phyloP scores from a whole-genome alignment of 2,888 invertebrate species.

The Saturnia japonica region DNA sequence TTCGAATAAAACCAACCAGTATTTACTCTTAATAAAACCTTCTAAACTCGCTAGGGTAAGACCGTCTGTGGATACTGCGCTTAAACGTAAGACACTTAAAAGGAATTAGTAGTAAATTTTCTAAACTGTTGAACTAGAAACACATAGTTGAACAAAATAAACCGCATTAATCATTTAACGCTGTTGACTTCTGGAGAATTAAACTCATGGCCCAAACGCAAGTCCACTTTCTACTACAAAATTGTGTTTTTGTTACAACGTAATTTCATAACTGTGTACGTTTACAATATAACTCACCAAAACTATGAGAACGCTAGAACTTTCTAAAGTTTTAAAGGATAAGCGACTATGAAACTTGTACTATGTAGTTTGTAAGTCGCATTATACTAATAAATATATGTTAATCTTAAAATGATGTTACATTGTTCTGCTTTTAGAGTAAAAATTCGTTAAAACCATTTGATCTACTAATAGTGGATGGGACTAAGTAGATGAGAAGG shows the following conservation, averaged over 20 bases:
- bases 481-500: too few species aligned
- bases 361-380: background rate
- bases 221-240: background rate
- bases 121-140: background rate
- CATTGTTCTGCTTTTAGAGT: too few species aligned
- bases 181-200: background rate
- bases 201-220: background rate
- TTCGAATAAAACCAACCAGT: background rate
- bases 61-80: too few species aligned
- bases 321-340: background rate
- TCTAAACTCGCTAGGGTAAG: too few species aligned
- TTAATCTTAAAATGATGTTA: too few species aligned
- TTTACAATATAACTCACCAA: background rate
- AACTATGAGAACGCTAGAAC: background rate
- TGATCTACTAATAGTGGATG: too few species aligned
- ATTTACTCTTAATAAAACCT: background rate
- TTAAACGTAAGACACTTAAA: background rate
- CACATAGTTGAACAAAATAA: background rate
- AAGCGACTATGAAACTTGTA: background rate
- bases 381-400: too few species aligned
- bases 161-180: background rate
- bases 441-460: too few species aligned
- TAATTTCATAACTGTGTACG: background rate
- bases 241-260: background rate
- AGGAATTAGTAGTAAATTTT: background rate